A percentile compares a stretch with the other conserved stretches of the same genome.
These are phyloP conservation scores for Phainopepla nitens DNA, from an alignment of 2,113 vertebrate genomes.

Conservation along the genomic window DNA sequence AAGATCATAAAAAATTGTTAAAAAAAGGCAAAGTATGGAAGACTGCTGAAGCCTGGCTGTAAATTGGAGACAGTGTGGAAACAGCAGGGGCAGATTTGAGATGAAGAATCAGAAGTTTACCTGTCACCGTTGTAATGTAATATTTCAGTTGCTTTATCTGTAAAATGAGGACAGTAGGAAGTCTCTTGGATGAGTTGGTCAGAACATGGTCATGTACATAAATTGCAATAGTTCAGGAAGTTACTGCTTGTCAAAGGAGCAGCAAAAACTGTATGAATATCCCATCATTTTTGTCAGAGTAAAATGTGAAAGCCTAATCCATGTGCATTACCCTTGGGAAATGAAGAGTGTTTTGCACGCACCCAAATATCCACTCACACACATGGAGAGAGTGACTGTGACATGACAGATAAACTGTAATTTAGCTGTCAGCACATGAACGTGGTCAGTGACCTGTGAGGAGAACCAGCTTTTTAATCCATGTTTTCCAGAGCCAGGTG, in stretches of 20 bases:
- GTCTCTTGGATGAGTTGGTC: neutral
- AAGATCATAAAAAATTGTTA: neutral
- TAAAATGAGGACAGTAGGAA: neutral
- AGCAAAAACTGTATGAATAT: neutral
- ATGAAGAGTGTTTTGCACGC: neutral
- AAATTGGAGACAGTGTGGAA: neutral
- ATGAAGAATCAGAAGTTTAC: neutral
- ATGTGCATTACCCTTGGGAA: neutral
- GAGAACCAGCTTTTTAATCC: neutral
- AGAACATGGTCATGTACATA: accelerated
- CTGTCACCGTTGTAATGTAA: neutral
- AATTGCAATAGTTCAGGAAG: neutral
- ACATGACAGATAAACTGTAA: neutral
- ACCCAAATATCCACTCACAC: neutral
- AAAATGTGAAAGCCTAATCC: neutral
- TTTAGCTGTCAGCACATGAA: neutral
- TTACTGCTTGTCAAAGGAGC: neutral
- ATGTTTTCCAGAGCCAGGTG: neutral
- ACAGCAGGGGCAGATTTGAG: neutral
- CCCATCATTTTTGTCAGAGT: neutral
- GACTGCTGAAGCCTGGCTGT: neutral
- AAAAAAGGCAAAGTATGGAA: neutral
- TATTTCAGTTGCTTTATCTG: neutral
- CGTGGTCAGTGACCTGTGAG: neutral
- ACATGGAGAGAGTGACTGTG: neutral